A percentile compares a stretch with the other conserved stretches of the same genome.
Evolutionary conservation across 2,888 invertebrate genomes (phyloP).

Genomic region (Tanypteryx hageni): DNA sequence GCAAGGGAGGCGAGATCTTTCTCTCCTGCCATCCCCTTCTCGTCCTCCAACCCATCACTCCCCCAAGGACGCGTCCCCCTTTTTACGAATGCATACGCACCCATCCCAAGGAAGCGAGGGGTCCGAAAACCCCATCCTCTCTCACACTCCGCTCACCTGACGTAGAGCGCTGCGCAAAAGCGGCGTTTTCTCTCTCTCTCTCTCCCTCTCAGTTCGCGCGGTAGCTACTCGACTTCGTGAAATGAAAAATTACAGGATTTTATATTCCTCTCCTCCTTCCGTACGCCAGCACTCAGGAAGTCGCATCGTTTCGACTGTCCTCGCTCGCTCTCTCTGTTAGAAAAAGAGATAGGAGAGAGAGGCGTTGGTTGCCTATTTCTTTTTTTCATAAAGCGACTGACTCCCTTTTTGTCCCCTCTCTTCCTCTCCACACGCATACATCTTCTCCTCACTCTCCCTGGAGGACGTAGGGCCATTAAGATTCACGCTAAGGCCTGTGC

Average conservation of each 20-base stretch:
- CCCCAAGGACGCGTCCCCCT: neutral
- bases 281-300: neutral
- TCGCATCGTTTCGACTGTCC: neutral
- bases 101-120: neutral
- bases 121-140: neutral
- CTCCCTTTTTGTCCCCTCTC: neutral
- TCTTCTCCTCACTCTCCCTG: neutral
- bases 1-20: too few species aligned
- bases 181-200: too few species aligned
- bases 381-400: neutral
- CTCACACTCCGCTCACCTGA: neutral
- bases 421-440: neutral
- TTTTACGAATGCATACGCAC: neutral
- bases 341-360: neutral
- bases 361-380: neutral
- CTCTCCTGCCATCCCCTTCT: too few species aligned
- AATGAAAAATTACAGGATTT: neutral
- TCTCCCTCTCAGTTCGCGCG: too few species aligned
- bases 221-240: neutral
- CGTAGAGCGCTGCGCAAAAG: neutral
- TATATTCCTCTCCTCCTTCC: neutral
- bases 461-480: neutral
- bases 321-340: neutral
- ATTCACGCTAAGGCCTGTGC: neutral
- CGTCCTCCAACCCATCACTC: neutral